Evolutionary conservation across 2,797 vertebrate genomes (phyloP).

Genomic region (Rhinichthys osculus): DNA sequence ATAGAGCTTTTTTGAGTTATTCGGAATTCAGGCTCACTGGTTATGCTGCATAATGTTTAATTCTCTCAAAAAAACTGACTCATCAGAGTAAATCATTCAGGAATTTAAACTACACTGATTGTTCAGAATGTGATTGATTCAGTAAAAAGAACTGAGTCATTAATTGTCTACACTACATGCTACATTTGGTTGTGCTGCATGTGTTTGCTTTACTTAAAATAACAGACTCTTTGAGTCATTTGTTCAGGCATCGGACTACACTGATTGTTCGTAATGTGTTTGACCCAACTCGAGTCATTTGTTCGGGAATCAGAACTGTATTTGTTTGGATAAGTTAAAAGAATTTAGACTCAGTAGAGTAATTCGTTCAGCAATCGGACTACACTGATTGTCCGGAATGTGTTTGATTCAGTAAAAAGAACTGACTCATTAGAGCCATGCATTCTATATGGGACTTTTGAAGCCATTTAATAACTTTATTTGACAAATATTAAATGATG

Average conservation of each 20-base stretch:
- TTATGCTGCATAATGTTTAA: too few species aligned
- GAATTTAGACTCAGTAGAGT: background rate
- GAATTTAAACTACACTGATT: background rate
- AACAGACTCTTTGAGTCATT: background rate
- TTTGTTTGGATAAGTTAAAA: background rate
- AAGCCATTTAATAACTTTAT: background rate
- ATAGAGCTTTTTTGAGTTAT: too few species aligned
- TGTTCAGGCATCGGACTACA: background rate
- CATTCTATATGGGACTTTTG: background rate
- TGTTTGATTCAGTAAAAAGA: slow-evolving; percentile 5
- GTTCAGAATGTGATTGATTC: background rate
- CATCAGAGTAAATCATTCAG: background rate
- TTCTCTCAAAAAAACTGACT: background rate
- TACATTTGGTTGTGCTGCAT: background rate
- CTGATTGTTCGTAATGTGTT: background rate
- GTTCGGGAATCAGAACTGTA: background rate
- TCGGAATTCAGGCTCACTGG: too few species aligned
- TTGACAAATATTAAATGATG: background rate
- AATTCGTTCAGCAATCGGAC: background rate
- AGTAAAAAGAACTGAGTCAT: background rate
- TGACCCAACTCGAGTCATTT: background rate
- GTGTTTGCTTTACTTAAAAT: background rate
- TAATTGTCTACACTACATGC: background rate
- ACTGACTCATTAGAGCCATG: background rate
- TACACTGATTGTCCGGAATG: background rate